Base-by-base conservation (phyloP, 2,797 vertebrate species). In the Xerus rutilus region DNA sequence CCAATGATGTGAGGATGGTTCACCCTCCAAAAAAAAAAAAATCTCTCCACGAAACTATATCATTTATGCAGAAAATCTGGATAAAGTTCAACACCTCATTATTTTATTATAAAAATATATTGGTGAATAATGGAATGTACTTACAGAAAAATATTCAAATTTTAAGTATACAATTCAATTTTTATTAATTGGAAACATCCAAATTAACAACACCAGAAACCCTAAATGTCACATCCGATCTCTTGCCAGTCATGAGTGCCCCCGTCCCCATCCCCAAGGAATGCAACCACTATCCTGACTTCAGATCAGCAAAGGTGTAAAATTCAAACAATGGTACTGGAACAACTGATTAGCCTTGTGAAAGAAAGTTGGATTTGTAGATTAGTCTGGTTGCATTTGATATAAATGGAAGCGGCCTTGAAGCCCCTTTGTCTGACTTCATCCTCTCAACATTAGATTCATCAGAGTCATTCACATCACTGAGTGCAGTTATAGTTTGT, bases 71-170 rank as follows among this genome's bases (percentile, higher is more conserved):
- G 49, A 67, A 49, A 32, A 78, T 39, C 12, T 14, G 35, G n/a
- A 43, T 88, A 65, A 82, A 49, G 8, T 52, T 88, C 20, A 89
- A 39, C 6, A 11, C 18, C 8, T 67, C 62, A 57, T 79, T 86
- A 89, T 93, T 85, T 81, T 88, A 18, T 84, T 70, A 35, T 35
- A 81, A 39, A 76, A 92, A 74, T n/a, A 14, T 73, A 49, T 69
- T 7, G n/a, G 35, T 92, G n/a, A 67, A n/a, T 79, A 47, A 23
- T 62, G 23, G 23, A 25, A 64, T 77, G 43, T 47, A 43, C 64
- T 57, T 82, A 57, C 0, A 54, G 43, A 78, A 77, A 88, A n/a
- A 21, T 74, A 25, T 70, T 43, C 49, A 69, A 43, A 35, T 87
- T n/a, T 54, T 28, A 62, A 83, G 17, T 69, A 47, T 73, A 62